A percentile compares a stretch with the other conserved stretches of the same genome.
These are phyloP conservation scores for Dascyllus trimaculatus DNA, from an alignment of 2,113 vertebrate species.

Conservation along the genomic window DNA sequence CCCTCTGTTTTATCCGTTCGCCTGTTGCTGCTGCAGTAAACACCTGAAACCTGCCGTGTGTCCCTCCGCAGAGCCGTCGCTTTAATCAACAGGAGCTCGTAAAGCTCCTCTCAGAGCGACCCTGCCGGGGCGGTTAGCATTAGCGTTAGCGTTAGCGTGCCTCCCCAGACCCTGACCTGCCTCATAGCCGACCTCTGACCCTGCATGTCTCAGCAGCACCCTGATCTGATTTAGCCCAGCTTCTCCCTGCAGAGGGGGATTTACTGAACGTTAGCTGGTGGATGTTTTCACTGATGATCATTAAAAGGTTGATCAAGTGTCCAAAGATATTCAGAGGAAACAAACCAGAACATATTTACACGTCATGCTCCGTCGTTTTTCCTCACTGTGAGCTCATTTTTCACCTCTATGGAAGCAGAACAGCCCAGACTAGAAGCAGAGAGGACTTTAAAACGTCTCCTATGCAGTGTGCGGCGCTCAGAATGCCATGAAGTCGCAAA, in stretches of 20 bases:
- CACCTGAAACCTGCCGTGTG: neutral
- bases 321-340: too few relatives aligned
- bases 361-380: too few relatives aligned
- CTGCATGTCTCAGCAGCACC: conserved; percentile 38
- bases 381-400: too few relatives aligned
- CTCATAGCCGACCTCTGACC: conserved; percentile 56
- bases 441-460: too few relatives aligned
- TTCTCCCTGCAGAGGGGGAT: conserved; percentile 10
- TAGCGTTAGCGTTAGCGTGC: neutral
- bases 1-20: conserved; percentile 51
- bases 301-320: too few relatives aligned
- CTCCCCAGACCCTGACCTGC: conserved; percentile 17
- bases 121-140: neutral
- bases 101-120: conserved; percentile 18
- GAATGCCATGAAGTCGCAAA: too few relatives aligned
- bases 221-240: conserved; percentile 9
- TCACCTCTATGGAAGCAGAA: too few relatives aligned
- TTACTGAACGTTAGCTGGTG: neutral
- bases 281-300: too few relatives aligned
- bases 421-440: too few relatives aligned
- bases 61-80: conserved; percentile 22
- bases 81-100: conserved; percentile 47
- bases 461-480: too few relatives aligned
- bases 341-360: too few relatives aligned
- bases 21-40: too few relatives aligned